Conservation (phyloP, 2,113 vertebrate species). For the Nycticryphes semicollaris region DNA sequence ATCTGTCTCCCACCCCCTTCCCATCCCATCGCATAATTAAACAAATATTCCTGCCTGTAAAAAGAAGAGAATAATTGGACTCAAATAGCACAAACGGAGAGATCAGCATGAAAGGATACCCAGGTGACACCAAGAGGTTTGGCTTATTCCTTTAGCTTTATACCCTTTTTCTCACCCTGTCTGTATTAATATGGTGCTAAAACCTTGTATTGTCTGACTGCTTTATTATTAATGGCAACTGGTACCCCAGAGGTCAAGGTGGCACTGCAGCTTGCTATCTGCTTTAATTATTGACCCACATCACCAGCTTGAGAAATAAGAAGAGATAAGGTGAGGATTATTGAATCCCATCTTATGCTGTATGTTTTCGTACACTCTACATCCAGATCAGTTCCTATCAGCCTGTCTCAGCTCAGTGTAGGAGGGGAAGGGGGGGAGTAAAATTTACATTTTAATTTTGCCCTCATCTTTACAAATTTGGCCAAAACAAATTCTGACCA, state of each 20-base stretch:
- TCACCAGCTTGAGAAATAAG: conserved; percentile 33
- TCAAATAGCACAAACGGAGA: conserved; percentile 39
- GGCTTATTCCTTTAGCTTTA: conserved; percentile 51
- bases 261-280: conserved; percentile 16
- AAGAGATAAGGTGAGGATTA: conserved; percentile 52
- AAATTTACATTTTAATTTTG: background rate
- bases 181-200: conserved; percentile 35
- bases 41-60: conserved; percentile 1
- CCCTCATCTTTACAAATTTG: background rate
- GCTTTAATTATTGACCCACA: conserved; percentile 44
- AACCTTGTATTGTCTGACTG: conserved; percentile 23
- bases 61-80: conserved; percentile 33
- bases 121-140: background rate
- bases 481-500: background rate
- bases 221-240: conserved; percentile 41
- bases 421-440: background rate
- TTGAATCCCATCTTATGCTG: conserved; percentile 3
- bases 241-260: conserved; percentile 32
- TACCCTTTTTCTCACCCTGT: background rate
- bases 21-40: background rate
- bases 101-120: conserved; percentile 11
- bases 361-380: background rate
- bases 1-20: background rate
- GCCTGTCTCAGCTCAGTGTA: background rate
- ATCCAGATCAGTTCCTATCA: background rate